Base-by-base conservation (phyloP, 2,888 invertebrate species). In the Agrilus cyanescens region DNA sequence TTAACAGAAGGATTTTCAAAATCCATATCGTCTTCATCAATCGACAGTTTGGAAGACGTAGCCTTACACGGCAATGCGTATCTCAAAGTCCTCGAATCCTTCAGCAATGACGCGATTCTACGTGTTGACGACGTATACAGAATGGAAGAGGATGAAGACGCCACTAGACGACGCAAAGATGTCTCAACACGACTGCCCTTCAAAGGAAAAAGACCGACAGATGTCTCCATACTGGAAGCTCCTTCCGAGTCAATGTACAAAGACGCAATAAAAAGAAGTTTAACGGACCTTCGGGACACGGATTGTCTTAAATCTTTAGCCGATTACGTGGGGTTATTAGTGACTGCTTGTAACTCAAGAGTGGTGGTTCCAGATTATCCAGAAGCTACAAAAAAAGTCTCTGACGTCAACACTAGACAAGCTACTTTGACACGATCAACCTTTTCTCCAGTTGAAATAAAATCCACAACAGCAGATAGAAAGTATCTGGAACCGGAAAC, bases 91-190 rank as follows among this genome's bases (percentile, higher is more conserved):
- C 25, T 46, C 2, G 46, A 46, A 12, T 38, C 46, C 3, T n/a
- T 31, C 12, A 38, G 36, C 13, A 39, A 43, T 12, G 46, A 46
- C 20, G 41, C 30, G 4, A 35, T 46, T 13, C 25, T 46, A 7
- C 43, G 43, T 20, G 43, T 46, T 13, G 46, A 46, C 15, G 29
- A 36, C 12, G 36, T 46, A 34, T 46, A 18, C 32, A 37, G 18
- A 15, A 31, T 10, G 45, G 32, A 18, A 34, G 10, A 12, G 10
- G 15, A 29, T 15, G 4, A 32, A 15, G 13, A 32, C 7, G 18
- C 18, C 7, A 34, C 40, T 2, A 34, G 29, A 12, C 25, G 8
- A 25, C 25, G 25, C 2, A 25, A 25, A 10, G 10, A 25, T 25
- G 4, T 25, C 25, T 10, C 25, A 8, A 8, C 25, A 25, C 25